These are phyloP conservation scores for Hofmannophila pseudospretella DNA, from an alignment of 2,888 invertebrate genomes.

Conservation along the genomic window DNA sequence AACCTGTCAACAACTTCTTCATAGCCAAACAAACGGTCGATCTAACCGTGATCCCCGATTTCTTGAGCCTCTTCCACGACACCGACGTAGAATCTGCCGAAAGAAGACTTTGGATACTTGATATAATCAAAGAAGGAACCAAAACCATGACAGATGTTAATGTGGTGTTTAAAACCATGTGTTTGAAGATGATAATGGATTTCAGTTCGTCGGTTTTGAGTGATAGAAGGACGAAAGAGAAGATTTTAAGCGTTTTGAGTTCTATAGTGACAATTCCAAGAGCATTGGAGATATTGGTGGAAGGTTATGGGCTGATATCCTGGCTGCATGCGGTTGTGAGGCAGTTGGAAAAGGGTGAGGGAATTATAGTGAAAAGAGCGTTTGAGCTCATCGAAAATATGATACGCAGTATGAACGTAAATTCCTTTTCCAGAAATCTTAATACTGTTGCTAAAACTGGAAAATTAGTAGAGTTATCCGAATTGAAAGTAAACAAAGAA, in stretches of 20 bases:
- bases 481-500: constrained; percentile 55
- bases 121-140: constrained; percentile 86
- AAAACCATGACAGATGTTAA: constrained; percentile 86
- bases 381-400: constrained; percentile 42
- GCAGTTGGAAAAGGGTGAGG: constrained; percentile 42
- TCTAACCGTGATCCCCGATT: constrained; percentile 90
- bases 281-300: constrained; percentile 81
- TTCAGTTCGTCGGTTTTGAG: constrained; percentile 81
- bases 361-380: constrained; percentile 32
- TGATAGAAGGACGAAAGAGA: constrained; percentile 79
- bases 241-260: constrained; percentile 81
- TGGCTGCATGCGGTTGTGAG: constrained; percentile 78
- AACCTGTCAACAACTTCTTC: constrained; percentile 86
- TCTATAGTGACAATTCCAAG: constrained; percentile 80
- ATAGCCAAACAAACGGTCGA: constrained; percentile 87
- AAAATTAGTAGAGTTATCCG: constrained; percentile 29
- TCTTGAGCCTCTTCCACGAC: constrained; percentile 90
- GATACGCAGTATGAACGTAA: constrained; percentile 44
- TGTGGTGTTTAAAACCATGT: constrained; percentile 83
- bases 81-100: constrained; percentile 82
- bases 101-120: constrained; percentile 87
- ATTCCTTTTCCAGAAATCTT: constrained; percentile 39
- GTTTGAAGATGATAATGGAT: constrained; percentile 87
- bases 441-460: constrained; percentile 28
- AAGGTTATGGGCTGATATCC: constrained; percentile 82